Evolutionary conservation across 2,888 invertebrate genomes (phyloP).

Genomic region (Busseola fusca): DNA sequence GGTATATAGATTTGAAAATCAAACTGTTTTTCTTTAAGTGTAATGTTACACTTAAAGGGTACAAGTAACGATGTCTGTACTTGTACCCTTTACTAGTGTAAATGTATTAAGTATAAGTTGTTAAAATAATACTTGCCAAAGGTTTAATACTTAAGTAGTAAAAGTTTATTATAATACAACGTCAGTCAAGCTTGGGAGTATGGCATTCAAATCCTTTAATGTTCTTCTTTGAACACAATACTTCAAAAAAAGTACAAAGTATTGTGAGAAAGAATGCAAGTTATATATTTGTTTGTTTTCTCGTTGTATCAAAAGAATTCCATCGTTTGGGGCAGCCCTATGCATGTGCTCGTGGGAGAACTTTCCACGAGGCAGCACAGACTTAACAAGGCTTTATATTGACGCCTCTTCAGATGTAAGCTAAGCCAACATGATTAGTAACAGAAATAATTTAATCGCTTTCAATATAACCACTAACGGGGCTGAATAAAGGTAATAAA

Average conservation of each 20-base stretch:
- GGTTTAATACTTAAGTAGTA: constrained; percentile 13
- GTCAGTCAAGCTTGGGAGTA: constrained; percentile 32
- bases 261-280: constrained; percentile 38
- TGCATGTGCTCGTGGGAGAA: constrained; percentile 61
- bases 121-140: constrained; percentile 18
- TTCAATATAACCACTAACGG: constrained; percentile 4
- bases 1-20: constrained; percentile 6
- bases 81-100: background rate
- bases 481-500: constrained; percentile 13
- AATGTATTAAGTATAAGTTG: background rate
- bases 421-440: constrained; percentile 59
- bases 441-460: constrained; percentile 40
- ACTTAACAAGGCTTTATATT: constrained; percentile 79
- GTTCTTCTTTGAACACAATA: constrained; percentile 51
- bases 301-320: constrained; percentile 54
- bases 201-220: constrained; percentile 56
- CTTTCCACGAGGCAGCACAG: constrained; percentile 77
- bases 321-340: constrained; percentile 57
- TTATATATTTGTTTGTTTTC: constrained; percentile 43
- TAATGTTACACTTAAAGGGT: too few species aligned
- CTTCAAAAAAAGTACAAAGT: constrained; percentile 47
- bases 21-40: background rate
- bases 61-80: too few species aligned
- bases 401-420: constrained; percentile 68
- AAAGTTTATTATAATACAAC: constrained; percentile 29